A percentile compares a stretch with the other conserved stretches of the same genome.
Conservation (phyloP, 2,113 vertebrate genomes). For the Zosterops japonicus region DNA sequence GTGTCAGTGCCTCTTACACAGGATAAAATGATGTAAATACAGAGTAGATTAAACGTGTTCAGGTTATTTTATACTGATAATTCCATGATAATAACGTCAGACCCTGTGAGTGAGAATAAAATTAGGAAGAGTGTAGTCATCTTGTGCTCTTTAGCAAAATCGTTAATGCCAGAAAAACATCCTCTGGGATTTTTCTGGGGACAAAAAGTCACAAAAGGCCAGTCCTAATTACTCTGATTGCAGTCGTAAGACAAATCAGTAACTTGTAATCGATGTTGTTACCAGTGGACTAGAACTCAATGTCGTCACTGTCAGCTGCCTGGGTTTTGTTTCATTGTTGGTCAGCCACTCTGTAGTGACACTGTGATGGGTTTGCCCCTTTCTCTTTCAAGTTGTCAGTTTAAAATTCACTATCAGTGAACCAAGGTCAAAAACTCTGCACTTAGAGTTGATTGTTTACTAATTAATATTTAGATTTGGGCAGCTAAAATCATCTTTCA, state of each 20-base stretch:
- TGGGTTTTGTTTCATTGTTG: background rate
- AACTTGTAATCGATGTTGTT: background rate
- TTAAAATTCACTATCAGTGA: background rate
- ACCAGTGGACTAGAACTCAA: background rate
- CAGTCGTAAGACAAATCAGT: background rate
- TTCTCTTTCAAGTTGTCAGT: background rate
- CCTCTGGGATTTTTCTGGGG: background rate
- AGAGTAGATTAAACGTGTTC: background rate
- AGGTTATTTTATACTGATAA: background rate
- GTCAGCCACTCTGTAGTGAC: background rate
- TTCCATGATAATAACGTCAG: background rate
- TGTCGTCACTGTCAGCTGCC: background rate
- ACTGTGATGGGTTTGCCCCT: background rate
- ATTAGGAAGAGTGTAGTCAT: background rate
- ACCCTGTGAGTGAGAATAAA: background rate
- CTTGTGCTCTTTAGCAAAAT: background rate
- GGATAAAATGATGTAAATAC: background rate
- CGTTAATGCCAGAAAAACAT: background rate
- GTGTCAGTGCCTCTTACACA: background rate
- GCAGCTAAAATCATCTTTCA: background rate
- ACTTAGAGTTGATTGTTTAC: background rate
- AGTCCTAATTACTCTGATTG: slow-evolving; percentile 3
- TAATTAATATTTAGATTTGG: background rate
- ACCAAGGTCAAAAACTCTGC: background rate
- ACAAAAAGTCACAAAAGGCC: background rate